phyloP scores from a whole-genome alignment of 2,797 vertebrate genomes.

The Pseudochromis fuscus region DNA sequence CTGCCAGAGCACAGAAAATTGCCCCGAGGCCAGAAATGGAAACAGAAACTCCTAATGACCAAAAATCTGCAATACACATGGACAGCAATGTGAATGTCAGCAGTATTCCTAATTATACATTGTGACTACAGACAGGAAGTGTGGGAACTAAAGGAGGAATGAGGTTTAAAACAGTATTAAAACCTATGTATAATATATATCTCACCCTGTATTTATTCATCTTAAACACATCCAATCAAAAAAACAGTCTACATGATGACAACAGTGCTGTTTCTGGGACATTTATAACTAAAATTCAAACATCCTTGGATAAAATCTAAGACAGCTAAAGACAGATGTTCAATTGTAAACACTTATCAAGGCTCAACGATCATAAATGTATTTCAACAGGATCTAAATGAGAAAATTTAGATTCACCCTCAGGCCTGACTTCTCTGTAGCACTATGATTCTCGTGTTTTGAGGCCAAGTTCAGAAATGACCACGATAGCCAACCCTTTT shows the following conservation, averaged over 20 bases:
- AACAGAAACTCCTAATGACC: conserved; percentile 31
- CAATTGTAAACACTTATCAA: conserved; percentile 40
- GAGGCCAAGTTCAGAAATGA: conserved; percentile 20
- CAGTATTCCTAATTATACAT: conserved; percentile 19
- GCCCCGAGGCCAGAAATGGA: conserved; percentile 34
- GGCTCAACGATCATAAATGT: conserved; percentile 31
- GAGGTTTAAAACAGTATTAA: no score
- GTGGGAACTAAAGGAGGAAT: no score
- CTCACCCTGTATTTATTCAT: no score
- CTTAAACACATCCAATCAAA: no score
- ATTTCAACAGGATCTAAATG: conserved; percentile 19
- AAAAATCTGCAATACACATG: conserved; percentile 23
- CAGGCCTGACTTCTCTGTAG: background rate
- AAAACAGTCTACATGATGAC: no score
- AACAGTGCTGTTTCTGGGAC: no score
- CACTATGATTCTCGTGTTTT: background rate
- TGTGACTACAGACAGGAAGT: conserved; percentile 6
- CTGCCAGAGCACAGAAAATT: conserved; percentile 31
- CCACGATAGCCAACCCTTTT: conserved; percentile 5
- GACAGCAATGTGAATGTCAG: conserved; percentile 28
- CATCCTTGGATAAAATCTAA: conserved; percentile 3
- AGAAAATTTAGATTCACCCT: conserved; percentile 10
- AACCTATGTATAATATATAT: no score
- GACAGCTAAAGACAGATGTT: conserved; percentile 30
- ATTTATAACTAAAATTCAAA: conserved; percentile 15